Conservation (phyloP, 1,140 invertebrate genomes). For the Artemia franciscana region DNA sequence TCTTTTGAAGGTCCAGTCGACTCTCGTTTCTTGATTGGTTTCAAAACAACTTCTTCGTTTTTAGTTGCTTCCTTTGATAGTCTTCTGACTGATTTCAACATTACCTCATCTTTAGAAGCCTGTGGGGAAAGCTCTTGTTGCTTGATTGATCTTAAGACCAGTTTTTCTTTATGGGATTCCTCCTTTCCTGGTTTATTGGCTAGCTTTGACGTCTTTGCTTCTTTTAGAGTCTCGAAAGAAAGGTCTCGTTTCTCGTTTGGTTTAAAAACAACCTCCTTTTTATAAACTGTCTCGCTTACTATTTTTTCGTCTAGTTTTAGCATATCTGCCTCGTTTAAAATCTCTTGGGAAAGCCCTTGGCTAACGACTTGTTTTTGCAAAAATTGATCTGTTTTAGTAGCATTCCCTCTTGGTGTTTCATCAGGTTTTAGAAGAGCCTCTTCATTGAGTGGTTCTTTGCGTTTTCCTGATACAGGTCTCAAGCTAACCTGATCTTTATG, state of each 20-base stretch:
- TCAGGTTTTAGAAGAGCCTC: conserved; percentile 12
- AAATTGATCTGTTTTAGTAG: neutral
- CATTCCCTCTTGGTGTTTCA: no score
- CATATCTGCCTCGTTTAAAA: conserved; percentile 14
- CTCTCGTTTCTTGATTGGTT: neutral
- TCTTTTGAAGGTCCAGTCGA: neutral
- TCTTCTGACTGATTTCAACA: neutral
- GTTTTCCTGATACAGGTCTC: no score
- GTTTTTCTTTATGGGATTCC: neutral
- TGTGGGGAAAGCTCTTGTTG: neutral
- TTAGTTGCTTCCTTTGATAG: neutral
- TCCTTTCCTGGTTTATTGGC: conserved; percentile 6
- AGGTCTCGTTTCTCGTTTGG: conserved; percentile 12
- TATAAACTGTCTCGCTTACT: neutral
- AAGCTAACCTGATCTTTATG: no score
- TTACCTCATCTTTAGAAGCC: neutral
- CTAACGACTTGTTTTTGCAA: conserved; percentile 14
- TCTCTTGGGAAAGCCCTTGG: conserved; percentile 12
- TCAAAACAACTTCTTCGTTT: neutral
- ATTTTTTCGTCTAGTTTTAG: conserved; percentile 1
- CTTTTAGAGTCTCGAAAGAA: conserved; percentile 6
- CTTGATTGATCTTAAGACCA: conserved; percentile 6
- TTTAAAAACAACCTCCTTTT: conserved; percentile 7
- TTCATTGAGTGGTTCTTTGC: no score
- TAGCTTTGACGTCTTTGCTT: conserved; percentile 10